Evolutionary conservation across 2,888 invertebrate genomes (phyloP), one percentile per base, ranked within the genome.

Genomic region (Zaprionus obscuricornis): DNA sequence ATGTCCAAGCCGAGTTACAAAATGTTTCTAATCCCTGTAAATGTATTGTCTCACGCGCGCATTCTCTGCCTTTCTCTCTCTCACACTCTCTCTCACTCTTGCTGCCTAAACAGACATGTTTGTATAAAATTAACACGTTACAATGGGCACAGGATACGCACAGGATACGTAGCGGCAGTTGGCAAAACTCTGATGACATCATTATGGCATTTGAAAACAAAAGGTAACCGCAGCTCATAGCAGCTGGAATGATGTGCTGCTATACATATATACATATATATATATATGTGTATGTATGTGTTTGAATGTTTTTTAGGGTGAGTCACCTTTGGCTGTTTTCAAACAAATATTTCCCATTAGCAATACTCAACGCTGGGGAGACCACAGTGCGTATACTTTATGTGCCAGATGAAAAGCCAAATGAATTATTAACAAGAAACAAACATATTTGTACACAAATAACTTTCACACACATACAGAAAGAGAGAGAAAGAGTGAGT

Each of bases 261-360:
- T 14, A 34, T 16, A 13, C 4, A 13, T 16, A 13, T 16, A 34
- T 16, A 34, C 4, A 13, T 16, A 34, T 27, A 26, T 26, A n/a
- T 51, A 20, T 34, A 3, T 29, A 13, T 54, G 26, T 24, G 40
- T 33, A 18, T 27, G 17, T 40, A 10, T 29, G 31, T 20, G 14
- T 6, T 10, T 27, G 40, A 31, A 37, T 43, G 17, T 34, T 26
- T 55, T 42, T 55, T 46, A 45, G 67, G 51, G 56, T 82, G 85
- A 84, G 74, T 81, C 82, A 86, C 85, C 85, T 82, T 84, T 81
- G 73, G 74, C 82, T n/a, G n/a, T 76, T 82, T 85, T 67, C 56
- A 71, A 81, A 77, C 86, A 84, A 77, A 84, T 77, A 82, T 81
- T 86, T 86, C 82, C 85, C 85, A 86, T 82, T 86, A 82, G 78